Percentiles rank a stretch among this genome's conserved stretches.
These are phyloP conservation scores for Pogoniulus pusillus DNA, from an alignment of 2,797 vertebrate genomes.

Conservation along the genomic window DNA sequence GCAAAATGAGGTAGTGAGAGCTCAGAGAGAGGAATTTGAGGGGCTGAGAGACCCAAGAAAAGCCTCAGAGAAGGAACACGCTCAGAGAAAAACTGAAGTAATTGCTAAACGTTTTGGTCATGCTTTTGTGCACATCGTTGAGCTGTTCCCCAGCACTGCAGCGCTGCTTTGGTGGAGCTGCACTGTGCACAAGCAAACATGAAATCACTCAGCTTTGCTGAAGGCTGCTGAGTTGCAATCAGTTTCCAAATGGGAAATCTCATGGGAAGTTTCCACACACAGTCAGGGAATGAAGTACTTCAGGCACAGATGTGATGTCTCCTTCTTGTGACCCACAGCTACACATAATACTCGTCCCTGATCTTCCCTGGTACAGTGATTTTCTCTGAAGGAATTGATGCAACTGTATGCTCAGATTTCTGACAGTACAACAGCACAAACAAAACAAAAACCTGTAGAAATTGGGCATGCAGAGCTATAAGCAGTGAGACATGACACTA, in stretches of 20 bases:
- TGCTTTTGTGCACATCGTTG: neutral
- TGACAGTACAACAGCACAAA: no score
- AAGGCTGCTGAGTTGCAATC: neutral
- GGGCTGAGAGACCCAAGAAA: neutral
- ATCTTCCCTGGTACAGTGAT: no score
- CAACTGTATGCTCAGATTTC: no score
- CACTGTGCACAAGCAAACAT: neutral
- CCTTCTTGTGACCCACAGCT: no score
- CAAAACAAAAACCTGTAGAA: no score
- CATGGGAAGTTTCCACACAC: neutral
- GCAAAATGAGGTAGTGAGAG: conserved; percentile 50
- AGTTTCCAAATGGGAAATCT: neutral
- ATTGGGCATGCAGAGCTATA: neutral
- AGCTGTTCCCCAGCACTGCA: neutral
- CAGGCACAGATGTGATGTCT: neutral
- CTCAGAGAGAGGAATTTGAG: conserved; percentile 18
- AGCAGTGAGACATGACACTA: neutral
- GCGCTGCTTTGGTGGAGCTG: neutral
- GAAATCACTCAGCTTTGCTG: neutral
- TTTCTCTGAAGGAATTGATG: no score
- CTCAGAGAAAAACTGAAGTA: neutral
- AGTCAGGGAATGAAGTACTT: neutral
- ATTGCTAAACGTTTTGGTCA: neutral
- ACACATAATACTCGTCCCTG: no score
- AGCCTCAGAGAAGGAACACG: conserved; percentile 12